Evolutionary conservation across 2,797 vertebrate species (phyloP).

Genomic region (Spheniscus humboldti): DNA sequence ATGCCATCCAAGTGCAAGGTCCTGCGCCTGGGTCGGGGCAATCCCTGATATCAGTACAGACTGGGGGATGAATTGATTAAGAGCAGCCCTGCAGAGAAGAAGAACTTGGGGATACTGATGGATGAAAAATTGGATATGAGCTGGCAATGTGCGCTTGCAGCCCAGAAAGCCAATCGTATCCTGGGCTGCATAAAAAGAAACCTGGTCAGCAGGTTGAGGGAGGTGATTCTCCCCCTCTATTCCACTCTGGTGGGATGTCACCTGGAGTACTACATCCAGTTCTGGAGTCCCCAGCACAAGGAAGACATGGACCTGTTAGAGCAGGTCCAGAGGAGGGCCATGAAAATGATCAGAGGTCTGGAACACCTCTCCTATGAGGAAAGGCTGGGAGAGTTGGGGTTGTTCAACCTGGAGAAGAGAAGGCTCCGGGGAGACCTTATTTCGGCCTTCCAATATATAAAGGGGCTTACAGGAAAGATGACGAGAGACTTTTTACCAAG

Average conservation of each 20-base stretch:
- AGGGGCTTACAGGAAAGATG: background rate
- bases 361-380: background rate
- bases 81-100: background rate
- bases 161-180: background rate
- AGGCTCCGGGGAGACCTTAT: background rate
- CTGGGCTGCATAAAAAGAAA: background rate
- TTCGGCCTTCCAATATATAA: background rate
- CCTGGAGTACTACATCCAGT: background rate
- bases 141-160: accelerated
- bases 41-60: background rate
- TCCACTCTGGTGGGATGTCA: background rate
- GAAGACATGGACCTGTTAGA: background rate
- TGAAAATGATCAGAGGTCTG: background rate
- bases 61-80: background rate
- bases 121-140: background rate
- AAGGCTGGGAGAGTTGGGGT: background rate
- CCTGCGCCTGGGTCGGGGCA: background rate
- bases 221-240: background rate
- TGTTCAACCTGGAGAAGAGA: background rate
- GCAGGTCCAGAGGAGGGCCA: background rate
- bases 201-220: accelerated
- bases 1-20: background rate
- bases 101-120: background rate
- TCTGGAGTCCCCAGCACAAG: background rate
- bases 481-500: background rate